A percentile compares a stretch with the other conserved stretches of the same genome.
These are phyloP conservation scores for Mola mola DNA, from an alignment of 2,113 vertebrate genomes.

Conservation along the genomic window DNA sequence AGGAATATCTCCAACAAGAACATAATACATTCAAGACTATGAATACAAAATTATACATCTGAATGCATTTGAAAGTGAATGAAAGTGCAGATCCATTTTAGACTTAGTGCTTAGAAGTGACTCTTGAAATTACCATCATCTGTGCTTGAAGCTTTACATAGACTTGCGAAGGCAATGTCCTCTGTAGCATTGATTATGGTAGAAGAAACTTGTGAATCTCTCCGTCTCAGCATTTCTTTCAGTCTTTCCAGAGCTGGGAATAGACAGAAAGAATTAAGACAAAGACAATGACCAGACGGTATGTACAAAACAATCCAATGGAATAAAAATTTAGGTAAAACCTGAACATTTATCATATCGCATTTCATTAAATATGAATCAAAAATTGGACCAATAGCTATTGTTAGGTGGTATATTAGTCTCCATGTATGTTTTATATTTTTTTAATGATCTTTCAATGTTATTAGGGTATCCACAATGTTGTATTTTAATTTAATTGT, in stretches of 20 bases:
- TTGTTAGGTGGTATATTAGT: too few relatives aligned
- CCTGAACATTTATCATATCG: too few relatives aligned
- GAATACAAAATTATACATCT: too few relatives aligned
- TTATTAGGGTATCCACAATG: too few relatives aligned
- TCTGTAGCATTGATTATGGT: neutral
- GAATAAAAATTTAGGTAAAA: too few relatives aligned
- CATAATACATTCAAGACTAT: too few relatives aligned
- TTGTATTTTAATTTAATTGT: too few relatives aligned
- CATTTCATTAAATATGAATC: too few relatives aligned
- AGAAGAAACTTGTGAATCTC: neutral
- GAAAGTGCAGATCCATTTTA: neutral
- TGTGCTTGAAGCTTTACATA: conserved; percentile 19
- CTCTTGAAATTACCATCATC: conserved; percentile 36
- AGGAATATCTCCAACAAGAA: too few relatives aligned
- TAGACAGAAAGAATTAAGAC: neutral
- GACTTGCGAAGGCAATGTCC: neutral
- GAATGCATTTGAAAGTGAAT: neutral
- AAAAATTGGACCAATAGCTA: too few relatives aligned
- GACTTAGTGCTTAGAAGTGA: neutral
- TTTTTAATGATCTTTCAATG: too few relatives aligned
- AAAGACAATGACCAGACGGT: neutral
- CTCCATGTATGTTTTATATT: too few relatives aligned
- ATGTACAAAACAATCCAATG: neutral
- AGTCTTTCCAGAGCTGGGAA: conserved; percentile 43
- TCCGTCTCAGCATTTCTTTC: conserved; percentile 10